A percentile compares a stretch with the other conserved stretches of the same genome.
Evolutionary conservation across 2,888 invertebrate species (phyloP).

Genomic region (Cremastinae sp.): DNA sequence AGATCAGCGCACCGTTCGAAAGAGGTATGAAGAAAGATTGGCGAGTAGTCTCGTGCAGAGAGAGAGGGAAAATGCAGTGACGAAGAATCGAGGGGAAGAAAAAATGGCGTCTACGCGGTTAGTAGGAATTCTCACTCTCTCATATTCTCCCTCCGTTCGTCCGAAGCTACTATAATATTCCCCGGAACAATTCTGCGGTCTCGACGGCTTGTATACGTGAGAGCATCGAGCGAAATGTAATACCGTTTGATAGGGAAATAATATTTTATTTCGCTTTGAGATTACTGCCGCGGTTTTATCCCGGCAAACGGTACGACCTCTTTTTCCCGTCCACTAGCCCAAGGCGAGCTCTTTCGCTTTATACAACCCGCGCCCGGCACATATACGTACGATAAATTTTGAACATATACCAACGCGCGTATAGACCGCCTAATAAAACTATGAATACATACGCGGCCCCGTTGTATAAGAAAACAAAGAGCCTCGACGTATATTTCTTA

Average conservation of each 20-base stretch:
- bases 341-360: slow-evolving; percentile 42
- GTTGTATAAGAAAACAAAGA: slow-evolving; percentile 1
- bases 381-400: slow-evolving; percentile 15
- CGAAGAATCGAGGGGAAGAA: slow-evolving; percentile 3
- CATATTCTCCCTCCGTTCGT: slow-evolving; percentile 1
- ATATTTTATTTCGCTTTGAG: slow-evolving; percentile 76
- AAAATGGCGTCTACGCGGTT: slow-evolving; percentile 64
- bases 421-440: neutral
- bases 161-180: slow-evolving; percentile 33
- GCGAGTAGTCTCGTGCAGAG: slow-evolving; percentile 61
- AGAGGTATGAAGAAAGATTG: slow-evolving; percentile 63
- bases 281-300: slow-evolving; percentile 71
- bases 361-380: neutral
- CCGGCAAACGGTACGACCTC: slow-evolving; percentile 63
- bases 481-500: slow-evolving; percentile 11
- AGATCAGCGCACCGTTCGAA: slow-evolving; percentile 54
- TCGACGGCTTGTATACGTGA: slow-evolving; percentile 45
- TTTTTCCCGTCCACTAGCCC: slow-evolving; percentile 52
- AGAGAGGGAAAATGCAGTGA: slow-evolving; percentile 5
- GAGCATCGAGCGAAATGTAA: slow-evolving; percentile 71
- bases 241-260: slow-evolving; percentile 77
- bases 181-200: slow-evolving; percentile 32
- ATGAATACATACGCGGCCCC: neutral
- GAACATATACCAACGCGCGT: neutral
- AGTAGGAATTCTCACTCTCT: slow-evolving; percentile 58